Percentiles rank a stretch among this genome's conserved stretches.
phyloP scores from a whole-genome alignment of 2,797 vertebrate genomes.

The Pagetopsis macropterus region DNA sequence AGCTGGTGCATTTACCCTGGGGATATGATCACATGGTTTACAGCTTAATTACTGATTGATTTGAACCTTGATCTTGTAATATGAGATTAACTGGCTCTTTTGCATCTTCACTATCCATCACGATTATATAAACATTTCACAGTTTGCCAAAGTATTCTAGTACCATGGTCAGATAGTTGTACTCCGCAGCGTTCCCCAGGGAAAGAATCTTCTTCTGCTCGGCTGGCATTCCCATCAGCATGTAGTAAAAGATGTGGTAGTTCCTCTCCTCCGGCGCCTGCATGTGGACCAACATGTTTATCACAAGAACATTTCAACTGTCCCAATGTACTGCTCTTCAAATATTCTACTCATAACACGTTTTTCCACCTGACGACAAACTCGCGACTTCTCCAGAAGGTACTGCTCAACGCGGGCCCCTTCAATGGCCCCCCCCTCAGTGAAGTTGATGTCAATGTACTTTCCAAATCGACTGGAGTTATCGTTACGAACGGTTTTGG shows the following conservation, averaged over 20 bases:
- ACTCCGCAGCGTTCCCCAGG: slow-evolving; percentile 88
- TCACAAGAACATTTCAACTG: background rate
- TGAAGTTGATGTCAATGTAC: slow-evolving; percentile 94
- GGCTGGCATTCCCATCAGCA: slow-evolving; percentile 92
- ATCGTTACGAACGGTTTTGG: slow-evolving; percentile 95
- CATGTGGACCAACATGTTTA: slow-evolving; percentile 13
- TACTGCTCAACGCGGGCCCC: slow-evolving; percentile 95
- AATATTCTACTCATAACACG: background rate
- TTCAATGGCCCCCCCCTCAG: slow-evolving; percentile 87
- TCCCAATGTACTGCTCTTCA: background rate
- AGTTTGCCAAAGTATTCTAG: background rate
- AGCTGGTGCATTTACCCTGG: slow-evolving; percentile 92
- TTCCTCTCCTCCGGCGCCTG: slow-evolving; percentile 93
- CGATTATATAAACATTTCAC: background rate
- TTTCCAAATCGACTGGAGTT: slow-evolving; percentile 99
- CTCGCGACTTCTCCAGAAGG: slow-evolving; percentile 96
- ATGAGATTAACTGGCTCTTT: background rate
- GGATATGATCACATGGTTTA: slow-evolving; percentile 6
- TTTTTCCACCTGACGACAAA: slow-evolving; percentile 92
- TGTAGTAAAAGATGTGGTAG: slow-evolving; percentile 98
- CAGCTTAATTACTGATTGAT: background rate
- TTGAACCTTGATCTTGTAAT: background rate
- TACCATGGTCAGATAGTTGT: slow-evolving; percentile 91
- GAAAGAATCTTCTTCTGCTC: slow-evolving; percentile 93
- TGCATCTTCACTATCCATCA: background rate